Base-by-base conservation (phyloP, 2,113 vertebrate species). In the Lophius piscatorius region DNA sequence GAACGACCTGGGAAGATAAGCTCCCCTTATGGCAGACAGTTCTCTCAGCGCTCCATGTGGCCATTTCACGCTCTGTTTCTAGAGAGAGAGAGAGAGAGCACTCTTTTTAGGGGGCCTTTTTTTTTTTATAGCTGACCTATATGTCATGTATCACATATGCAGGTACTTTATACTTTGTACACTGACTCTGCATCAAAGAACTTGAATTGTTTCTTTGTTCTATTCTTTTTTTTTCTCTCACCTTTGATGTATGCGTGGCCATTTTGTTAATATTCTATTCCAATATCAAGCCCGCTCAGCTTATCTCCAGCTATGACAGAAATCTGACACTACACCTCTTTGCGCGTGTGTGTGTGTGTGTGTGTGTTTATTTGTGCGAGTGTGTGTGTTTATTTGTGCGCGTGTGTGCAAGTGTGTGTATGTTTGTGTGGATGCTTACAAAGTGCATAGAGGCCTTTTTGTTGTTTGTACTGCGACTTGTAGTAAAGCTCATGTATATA, bases 91-190 rank as follows among this genome's bases (percentile, higher is more conserved):
- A 52, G 75, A 83, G 80, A 77, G 82, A 74, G 75, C 55, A 40
- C 78, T 81, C 70, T 81, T 85, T 78, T 83, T 74, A 81, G 81
- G 88, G 84, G 84, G 84, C 52, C 68, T 59, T 70, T 87, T 69
- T 69, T 74, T 39, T 63, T 44, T 62, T 50, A 81, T 88, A 90
- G 85, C 81, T 83, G 79, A 89, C 83, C 82, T 83, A 84, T 84
- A 87, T 68, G 84, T 87, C 82, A 86, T 77, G 84, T 88, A 89
- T 85, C 85, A 89, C 84, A 88, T 90, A 85, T 82, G 77, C 90
- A 93, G 77, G 89, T 89, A 90, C 88, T 87, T 87, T 87, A 89
- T 90, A 87, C 74, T 89, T 85, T 90, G 78, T 87, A 74, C 88
- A 87, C 70, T 74, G 84, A 89, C 78, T 87, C 38, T 28, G 71